Percentiles rank a stretch among this genome's conserved stretches.
phyloP scores from a whole-genome alignment of 2,888 invertebrate species.

The Tolmerus cingulatus region DNA sequence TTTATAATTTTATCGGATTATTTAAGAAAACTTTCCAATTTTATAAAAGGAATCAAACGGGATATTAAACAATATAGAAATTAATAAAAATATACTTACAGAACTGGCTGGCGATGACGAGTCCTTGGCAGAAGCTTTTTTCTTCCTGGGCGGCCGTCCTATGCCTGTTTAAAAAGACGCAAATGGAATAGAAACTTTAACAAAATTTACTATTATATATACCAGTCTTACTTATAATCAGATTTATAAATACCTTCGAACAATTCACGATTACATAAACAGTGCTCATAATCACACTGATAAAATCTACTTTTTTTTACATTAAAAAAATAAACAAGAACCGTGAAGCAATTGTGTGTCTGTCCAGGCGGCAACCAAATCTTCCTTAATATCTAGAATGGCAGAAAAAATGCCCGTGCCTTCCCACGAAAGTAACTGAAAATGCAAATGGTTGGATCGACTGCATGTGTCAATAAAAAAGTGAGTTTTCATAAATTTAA shows the following conservation, averaged over 20 bases:
- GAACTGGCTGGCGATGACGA: conserved; percentile 49
- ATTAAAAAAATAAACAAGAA: conserved; percentile 49
- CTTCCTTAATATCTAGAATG: background rate
- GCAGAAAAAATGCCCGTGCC: background rate
- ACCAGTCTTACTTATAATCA: conserved; percentile 1
- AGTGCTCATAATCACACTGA: conserved; percentile 4
- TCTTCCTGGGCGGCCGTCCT: conserved; percentile 61
- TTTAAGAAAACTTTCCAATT: background rate
- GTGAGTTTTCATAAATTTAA: conserved; percentile 44
- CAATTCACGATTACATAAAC: conserved; percentile 11
- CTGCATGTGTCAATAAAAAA: conserved; percentile 22
- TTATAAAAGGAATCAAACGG: background rate
- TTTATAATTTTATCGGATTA: background rate
- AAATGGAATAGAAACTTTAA: conserved; percentile 22
- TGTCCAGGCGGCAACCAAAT: background rate
- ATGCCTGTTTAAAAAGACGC: conserved; percentile 55
- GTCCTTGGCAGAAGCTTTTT: conserved; percentile 58
- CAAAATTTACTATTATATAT: background rate
- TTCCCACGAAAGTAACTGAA: conserved; percentile 33
- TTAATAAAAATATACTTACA: conserved; percentile 49
- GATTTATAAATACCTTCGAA: conserved; percentile 37
- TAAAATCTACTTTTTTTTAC: background rate
- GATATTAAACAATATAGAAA: background rate
- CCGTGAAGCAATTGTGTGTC: conserved; percentile 53
- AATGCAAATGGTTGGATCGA: conserved; percentile 31